Percentiles rank a stretch among this genome's conserved stretches.
Conservation (phyloP, 2,113 vertebrate genomes). For the Grantiella picta region DNA sequence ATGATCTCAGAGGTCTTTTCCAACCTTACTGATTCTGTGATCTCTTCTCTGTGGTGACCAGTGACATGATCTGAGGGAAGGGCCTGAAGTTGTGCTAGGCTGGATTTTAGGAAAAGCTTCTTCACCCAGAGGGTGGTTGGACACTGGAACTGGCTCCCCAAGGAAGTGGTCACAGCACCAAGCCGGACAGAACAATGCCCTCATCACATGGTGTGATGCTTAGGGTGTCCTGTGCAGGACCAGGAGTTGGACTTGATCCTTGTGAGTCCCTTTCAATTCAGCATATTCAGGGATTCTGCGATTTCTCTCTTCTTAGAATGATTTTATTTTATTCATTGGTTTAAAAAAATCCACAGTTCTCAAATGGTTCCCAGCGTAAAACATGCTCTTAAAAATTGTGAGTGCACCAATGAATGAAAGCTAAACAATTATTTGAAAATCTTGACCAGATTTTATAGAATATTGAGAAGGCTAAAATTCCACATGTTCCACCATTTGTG, state of each 20-base stretch:
- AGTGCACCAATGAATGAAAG: not conserved
- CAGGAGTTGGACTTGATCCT: not conserved
- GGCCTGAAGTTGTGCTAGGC: not conserved
- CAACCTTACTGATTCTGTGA: not conserved
- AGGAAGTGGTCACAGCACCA: not conserved
- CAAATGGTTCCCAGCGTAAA: not conserved
- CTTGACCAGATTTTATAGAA: not conserved
- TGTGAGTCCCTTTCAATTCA: not conserved
- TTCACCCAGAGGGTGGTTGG: not conserved
- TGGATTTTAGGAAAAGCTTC: not conserved
- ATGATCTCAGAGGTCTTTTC: not conserved
- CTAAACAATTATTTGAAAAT: not conserved
- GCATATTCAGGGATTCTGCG: not conserved
- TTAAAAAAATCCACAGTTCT: not conserved
- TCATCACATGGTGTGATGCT: not conserved
- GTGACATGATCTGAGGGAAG: not conserved
- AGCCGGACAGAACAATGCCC: not conserved
- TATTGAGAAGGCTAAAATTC: not conserved
- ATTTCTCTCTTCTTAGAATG: not conserved
- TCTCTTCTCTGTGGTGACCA: not conserved
- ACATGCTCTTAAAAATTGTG: not conserved
- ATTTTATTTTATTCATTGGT: not conserved
- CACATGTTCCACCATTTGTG: not conserved
- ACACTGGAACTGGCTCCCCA: not conserved
- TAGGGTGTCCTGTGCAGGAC: no score